Conservation (phyloP, 2,888 invertebrate species). For the Torymus auratus region DNA sequence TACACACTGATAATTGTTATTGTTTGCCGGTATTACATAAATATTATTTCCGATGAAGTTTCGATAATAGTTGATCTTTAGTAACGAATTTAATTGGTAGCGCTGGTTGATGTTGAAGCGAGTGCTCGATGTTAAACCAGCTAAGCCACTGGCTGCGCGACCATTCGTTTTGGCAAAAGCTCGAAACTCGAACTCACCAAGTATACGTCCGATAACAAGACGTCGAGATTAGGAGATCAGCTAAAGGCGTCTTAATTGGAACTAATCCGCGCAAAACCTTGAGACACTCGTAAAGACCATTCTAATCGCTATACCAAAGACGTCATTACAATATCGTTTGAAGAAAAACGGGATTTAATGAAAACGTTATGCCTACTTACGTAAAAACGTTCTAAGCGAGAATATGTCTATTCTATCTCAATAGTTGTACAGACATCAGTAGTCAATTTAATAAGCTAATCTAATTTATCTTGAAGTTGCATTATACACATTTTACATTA, state of each 20-base stretch:
- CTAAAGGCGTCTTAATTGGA: constrained; percentile 59
- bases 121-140: constrained; percentile 5
- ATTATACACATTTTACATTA: too few relatives aligned
- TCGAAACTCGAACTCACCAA: constrained; percentile 52
- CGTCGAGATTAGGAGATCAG: constrained; percentile 55
- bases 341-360: background rate
- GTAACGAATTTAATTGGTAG: constrained; percentile 12
- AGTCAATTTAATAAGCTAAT: too few relatives aligned
- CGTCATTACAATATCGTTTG: constrained; percentile 13
- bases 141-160: constrained; percentile 32
- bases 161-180: constrained; percentile 51
- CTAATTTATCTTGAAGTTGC: too few relatives aligned
- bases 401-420: too few relatives aligned
- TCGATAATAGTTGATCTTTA: background rate
- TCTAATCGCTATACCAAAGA: constrained; percentile 40
- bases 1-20: too few relatives aligned
- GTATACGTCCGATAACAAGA: constrained; percentile 57
- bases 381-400: too few relatives aligned
- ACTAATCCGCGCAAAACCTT: constrained; percentile 57
- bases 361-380: background rate
- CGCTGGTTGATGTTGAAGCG: background rate
- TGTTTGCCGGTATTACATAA: too few relatives aligned
- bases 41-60: background rate
- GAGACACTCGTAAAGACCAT: constrained; percentile 44
- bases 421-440: too few relatives aligned